Evolutionary conservation across 2,888 invertebrate genomes (phyloP), one percentile per base, ranked within the genome.

Genomic region (Lochmaea crataegi): DNA sequence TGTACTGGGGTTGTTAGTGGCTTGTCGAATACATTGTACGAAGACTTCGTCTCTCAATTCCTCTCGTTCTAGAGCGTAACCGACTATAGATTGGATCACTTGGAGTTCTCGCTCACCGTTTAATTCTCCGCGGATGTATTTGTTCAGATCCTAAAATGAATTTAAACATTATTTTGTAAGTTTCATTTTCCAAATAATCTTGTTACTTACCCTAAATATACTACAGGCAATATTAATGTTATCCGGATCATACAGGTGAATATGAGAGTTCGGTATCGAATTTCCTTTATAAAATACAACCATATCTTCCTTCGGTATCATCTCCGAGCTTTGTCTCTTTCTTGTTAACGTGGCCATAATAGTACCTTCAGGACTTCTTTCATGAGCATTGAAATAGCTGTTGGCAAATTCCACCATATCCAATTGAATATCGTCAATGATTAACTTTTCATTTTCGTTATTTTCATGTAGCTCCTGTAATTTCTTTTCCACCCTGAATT

Each of bases 341-440:
- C 95, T 89, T 0, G 95, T 95, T 57, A 96, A 86, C 0, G 95
- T 96, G 1, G 94, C 94, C 88, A 96, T 95, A 78, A 96, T 93
- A 10, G 95, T 96, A 14, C 95, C 95, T 88, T 96, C 96, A 1
- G 94, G 94, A 14, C 94, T 93, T 60, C 94, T 88, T 77, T 95
- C 95, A 82, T 97, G 97, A 68, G 93, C 92, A 85, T 97, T 98
- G 87, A 96, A 98, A 87, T 94, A 95, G 76, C 94, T 92, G 83
- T 96, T 95, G n/a, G 97, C 98, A 87, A 96, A 98, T 83, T 97
- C 96, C 0, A 95, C 89, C 84, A 98, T 93, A 84, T 97, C 96
- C 83, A 93, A 94, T 80, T 92, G 90, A 51, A 78, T 89, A 85
- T 81, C 92, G 90, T 74, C 92, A 90, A 38, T 89, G 86, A 14